Percentiles rank a stretch among this genome's conserved stretches.
These are phyloP conservation scores for Myiozetetes cayanensis DNA, from an alignment of 2,113 vertebrate species.

Conservation along the genomic window DNA sequence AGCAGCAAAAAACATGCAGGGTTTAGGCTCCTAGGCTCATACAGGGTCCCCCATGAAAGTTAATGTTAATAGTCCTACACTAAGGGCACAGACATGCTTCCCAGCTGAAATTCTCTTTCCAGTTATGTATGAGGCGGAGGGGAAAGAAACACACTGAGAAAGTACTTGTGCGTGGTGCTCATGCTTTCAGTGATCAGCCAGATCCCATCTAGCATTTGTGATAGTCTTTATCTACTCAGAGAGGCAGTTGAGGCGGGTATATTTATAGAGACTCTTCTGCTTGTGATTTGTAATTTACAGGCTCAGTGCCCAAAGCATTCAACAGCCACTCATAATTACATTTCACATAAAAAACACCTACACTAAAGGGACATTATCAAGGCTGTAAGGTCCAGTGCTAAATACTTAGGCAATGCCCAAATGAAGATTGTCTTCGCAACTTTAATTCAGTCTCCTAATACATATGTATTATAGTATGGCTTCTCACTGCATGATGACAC, in stretches of 20 bases:
- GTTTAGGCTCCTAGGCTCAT: neutral
- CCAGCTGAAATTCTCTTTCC: neutral
- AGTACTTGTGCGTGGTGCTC: neutral
- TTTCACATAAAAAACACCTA: neutral
- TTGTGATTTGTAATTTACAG: conserved; percentile 5
- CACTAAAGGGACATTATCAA: neutral
- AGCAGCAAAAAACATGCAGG: neutral
- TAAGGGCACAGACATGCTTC: accelerated
- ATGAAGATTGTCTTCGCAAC: neutral
- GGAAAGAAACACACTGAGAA: neutral
- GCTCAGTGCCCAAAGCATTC: neutral
- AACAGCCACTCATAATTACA: neutral
- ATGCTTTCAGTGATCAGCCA: neutral
- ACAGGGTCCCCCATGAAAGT: neutral
- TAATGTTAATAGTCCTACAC: neutral
- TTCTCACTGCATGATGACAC: conserved; percentile 6
- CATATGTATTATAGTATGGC: neutral
- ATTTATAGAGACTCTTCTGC: neutral
- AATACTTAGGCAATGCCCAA: neutral
- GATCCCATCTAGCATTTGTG: neutral
- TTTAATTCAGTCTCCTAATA: neutral
- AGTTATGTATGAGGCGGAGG: neutral
- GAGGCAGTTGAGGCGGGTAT: neutral
- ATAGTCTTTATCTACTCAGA: neutral
- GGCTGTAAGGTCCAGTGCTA: neutral